These are phyloP conservation scores for Camponotus vicinus DNA, from an alignment of 1,140 invertebrate genomes.

Conservation along the genomic window DNA sequence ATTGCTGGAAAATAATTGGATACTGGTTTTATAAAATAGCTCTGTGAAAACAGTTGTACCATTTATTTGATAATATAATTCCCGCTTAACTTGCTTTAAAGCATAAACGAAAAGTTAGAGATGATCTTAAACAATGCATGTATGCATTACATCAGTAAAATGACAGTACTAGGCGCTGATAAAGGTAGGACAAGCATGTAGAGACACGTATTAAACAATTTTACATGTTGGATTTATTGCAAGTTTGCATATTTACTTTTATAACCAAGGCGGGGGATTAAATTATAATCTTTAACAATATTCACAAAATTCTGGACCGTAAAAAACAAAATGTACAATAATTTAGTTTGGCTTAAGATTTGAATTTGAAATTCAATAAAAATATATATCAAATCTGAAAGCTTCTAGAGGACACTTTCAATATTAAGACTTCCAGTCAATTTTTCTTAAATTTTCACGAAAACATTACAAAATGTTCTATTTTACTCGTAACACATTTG, in stretches of 20 bases:
- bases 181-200: constrained; percentile 50
- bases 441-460: background rate
- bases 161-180: constrained; percentile 23
- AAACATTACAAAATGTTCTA: constrained; percentile 29
- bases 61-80: constrained; percentile 30
- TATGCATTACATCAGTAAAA: constrained; percentile 52
- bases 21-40: constrained; percentile 25
- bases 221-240: background rate
- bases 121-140: constrained; percentile 44
- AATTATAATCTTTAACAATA: constrained; percentile 25
- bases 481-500: constrained; percentile 47
- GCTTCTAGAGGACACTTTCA: constrained; percentile 4
- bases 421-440: constrained; percentile 38
- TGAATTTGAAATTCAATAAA: background rate
- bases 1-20: constrained; percentile 40
- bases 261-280: constrained; percentile 2
- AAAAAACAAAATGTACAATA: background rate
- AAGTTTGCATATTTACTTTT: constrained; percentile 38
- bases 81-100: constrained; percentile 16
- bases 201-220: background rate
- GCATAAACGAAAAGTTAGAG: constrained; percentile 31
- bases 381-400: background rate
- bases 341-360: constrained; percentile 15
- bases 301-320: background rate
- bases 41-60: constrained; percentile 38